These are phyloP conservation scores for Hymenopus coronatus DNA, from an alignment of 2,888 invertebrate species.

Conservation along the genomic window DNA sequence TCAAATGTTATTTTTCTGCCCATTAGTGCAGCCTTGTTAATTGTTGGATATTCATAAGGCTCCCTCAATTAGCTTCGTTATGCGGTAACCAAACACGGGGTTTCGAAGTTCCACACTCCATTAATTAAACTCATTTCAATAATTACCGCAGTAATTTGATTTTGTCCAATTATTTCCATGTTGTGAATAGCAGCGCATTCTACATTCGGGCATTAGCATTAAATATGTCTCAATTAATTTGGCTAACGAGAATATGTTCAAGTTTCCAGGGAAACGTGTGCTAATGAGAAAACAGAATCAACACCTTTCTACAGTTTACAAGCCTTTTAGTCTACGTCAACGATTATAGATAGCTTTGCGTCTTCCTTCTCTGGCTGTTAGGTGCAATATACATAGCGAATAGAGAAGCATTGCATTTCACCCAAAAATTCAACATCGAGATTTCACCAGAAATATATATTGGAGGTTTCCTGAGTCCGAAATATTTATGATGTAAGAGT, in stretches of 20 bases:
- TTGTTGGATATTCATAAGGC: not conserved
- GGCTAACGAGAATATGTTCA: not conserved
- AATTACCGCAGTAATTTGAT: not conserved
- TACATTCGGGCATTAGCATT: not conserved
- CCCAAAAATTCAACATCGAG: too few relatives aligned
- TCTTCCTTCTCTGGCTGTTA: too few relatives aligned
- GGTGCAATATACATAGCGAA: too few relatives aligned
- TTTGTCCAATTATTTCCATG: not conserved
- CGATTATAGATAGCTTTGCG: too few relatives aligned
- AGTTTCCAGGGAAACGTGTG: not conserved
- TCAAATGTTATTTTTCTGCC: too few relatives aligned
- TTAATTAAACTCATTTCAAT: not conserved
- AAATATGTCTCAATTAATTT: not conserved
- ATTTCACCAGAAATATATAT: too few relatives aligned
- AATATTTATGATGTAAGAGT: too few relatives aligned
- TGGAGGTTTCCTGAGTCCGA: too few relatives aligned
- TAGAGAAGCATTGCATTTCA: too few relatives aligned
- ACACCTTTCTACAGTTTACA: not conserved
- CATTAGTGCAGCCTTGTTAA: not conserved
- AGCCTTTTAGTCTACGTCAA: not conserved
- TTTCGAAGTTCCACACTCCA: not conserved
- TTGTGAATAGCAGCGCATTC: not conserved
- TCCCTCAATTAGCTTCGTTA: not conserved
- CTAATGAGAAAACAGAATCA: not conserved
- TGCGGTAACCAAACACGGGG: not conserved